Percentiles rank a stretch among this genome's conserved stretches.
Evolutionary conservation across 2,888 invertebrate species (phyloP).

Genomic region (Tenthredo distinguenda): DNA sequence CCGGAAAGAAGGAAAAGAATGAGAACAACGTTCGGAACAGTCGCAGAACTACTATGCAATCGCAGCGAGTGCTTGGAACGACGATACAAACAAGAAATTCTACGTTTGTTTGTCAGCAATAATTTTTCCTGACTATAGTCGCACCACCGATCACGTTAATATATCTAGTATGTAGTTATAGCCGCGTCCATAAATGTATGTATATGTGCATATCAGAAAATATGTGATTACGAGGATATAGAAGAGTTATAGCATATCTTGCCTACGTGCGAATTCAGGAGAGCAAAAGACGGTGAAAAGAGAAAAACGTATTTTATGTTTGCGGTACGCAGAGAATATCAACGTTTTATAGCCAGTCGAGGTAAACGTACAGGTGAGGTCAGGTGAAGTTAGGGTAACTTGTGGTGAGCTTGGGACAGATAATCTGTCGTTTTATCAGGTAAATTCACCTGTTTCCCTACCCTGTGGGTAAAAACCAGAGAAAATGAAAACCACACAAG

Average conservation of each 20-base stretch:
- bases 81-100: conserved; percentile 32
- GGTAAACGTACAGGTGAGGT: conserved; percentile 30
- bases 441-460: conserved; percentile 11
- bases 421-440: conserved; percentile 28
- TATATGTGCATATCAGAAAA: neutral
- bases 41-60: conserved; percentile 34
- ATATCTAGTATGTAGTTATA: neutral
- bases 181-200: neutral
- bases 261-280: conserved; percentile 37
- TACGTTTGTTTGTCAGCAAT: conserved; percentile 26
- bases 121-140: neutral
- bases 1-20: neutral
- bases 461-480: neutral
- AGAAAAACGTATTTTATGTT: conserved; percentile 46
- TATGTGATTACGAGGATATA: conserved; percentile 44
- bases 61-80: conserved; percentile 43
- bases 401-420: conserved; percentile 5
- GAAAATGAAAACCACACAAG: conserved; percentile 1
- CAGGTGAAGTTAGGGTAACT: conserved; percentile 8
- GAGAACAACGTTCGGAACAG: conserved; percentile 3
- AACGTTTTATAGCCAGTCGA: conserved; percentile 45
- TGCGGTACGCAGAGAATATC: conserved; percentile 49
- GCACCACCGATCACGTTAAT: neutral
- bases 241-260: conserved; percentile 32
- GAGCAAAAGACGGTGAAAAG: neutral